Evolutionary conservation across 2,797 vertebrate genomes (phyloP).

Genomic region (Dallia pectoralis): DNA sequence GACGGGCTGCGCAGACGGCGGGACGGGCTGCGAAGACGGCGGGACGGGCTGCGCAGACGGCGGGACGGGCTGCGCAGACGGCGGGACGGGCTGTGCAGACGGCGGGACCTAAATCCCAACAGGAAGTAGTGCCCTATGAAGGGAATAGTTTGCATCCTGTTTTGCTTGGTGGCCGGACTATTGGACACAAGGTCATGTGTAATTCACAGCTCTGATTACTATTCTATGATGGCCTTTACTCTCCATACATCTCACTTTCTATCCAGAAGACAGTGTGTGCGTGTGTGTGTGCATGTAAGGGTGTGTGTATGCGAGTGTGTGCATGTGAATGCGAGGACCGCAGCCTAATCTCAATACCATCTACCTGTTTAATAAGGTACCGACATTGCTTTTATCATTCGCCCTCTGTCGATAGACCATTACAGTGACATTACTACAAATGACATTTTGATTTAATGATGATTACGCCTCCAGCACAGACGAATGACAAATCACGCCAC

Average conservation of each 20-base stretch:
- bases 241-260: slow-evolving; percentile 8
- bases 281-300: slow-evolving; percentile 21
- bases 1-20: neutral
- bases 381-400: slow-evolving; percentile 22
- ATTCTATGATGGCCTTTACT: slow-evolving; percentile 23
- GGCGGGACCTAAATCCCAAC: neutral
- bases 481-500: slow-evolving; percentile 60
- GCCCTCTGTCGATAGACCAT: slow-evolving; percentile 29
- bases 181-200: slow-evolving; percentile 48
- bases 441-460: slow-evolving; percentile 61
- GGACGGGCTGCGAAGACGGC: neutral
- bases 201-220: slow-evolving; percentile 50
- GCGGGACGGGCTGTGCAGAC: neutral
- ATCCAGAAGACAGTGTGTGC: slow-evolving; percentile 22
- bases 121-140: neutral
- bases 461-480: slow-evolving; percentile 52
- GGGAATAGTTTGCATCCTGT: too few species aligned
- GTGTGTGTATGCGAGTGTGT: slow-evolving; percentile 30
- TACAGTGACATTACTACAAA: slow-evolving; percentile 53
- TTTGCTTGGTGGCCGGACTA: neutral
- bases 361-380: slow-evolving; percentile 34
- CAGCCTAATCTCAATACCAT: slow-evolving; percentile 1
- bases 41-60: slow-evolving; percentile 10
- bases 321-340: slow-evolving; percentile 18
- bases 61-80: slow-evolving; percentile 8